These are phyloP conservation scores for Oreocharis arfaki DNA, from an alignment of 2,113 vertebrate species.

Conservation along the genomic window DNA sequence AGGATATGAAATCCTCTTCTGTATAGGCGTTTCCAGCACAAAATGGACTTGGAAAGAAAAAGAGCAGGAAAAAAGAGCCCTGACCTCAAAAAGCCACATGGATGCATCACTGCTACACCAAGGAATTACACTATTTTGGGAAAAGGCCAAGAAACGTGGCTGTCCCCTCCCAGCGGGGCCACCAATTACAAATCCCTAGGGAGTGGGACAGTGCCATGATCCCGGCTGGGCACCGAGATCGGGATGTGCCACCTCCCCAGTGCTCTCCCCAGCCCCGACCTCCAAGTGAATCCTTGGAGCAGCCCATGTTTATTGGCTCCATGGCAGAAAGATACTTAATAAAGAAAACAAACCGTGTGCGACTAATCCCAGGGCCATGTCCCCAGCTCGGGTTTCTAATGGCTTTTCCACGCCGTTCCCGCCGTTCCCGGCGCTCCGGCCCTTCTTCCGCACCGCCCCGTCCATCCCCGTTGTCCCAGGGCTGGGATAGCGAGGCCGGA, in stretches of 20 bases:
- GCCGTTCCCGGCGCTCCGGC: rapidly evolving
- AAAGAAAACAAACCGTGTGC: conserved; percentile 22
- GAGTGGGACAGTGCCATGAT: rapidly evolving
- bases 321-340: background rate
- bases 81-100: background rate
- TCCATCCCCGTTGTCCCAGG: background rate
- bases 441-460: background rate
- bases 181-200: rapidly evolving
- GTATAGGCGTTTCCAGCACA: rapidly evolving
- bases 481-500: background rate
- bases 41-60: background rate
- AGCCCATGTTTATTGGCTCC: background rate
- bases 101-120: background rate
- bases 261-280: background rate
- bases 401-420: background rate
- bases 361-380: background rate
- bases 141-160: background rate
- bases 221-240: rapidly evolving
- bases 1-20: background rate
- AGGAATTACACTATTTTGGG: background rate
- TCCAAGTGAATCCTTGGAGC: background rate
- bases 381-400: background rate
- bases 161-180: background rate
- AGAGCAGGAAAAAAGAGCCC: background rate
- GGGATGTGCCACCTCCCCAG: background rate